Percentiles rank a stretch among this genome's conserved stretches.
Conservation (phyloP, 2,797 vertebrate genomes). For the Sitta carolinensis region DNA sequence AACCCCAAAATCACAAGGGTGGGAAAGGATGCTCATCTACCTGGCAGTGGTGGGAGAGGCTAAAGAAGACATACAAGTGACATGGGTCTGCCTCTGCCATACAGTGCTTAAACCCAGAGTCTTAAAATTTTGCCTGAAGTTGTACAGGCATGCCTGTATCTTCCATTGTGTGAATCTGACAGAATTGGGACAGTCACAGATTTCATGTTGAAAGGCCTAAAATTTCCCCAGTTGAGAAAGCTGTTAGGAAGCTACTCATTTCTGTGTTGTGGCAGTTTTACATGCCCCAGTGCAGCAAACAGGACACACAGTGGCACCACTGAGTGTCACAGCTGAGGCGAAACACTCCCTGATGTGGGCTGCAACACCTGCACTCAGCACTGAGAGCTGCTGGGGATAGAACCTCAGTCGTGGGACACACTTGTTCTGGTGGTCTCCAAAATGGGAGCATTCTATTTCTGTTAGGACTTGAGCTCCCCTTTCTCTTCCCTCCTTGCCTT, state of each 20-base stretch:
- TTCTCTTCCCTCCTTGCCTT: not conserved
- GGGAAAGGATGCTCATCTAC: not conserved
- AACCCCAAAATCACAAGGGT: not conserved
- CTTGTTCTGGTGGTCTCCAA: not conserved
- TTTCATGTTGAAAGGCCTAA: not conserved
- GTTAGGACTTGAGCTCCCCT: not conserved
- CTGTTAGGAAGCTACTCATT: not conserved
- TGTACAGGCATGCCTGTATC: not conserved
- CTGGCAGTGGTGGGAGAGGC: not conserved
- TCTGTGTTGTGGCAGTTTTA: not conserved
- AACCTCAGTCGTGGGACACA: not conserved
- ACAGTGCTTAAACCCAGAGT: not conserved
- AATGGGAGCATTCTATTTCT: accelerated
- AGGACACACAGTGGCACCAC: not conserved
- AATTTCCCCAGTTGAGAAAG: not conserved
- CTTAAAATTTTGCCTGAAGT: not conserved
- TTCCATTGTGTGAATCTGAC: not conserved
- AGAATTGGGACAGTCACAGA: not conserved
- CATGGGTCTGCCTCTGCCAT: not conserved
- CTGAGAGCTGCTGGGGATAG: accelerated
- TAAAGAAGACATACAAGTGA: not conserved
- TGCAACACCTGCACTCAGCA: not conserved
- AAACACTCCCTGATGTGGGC: not conserved
- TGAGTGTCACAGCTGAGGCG: accelerated
- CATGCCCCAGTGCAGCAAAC: accelerated